Percentiles rank a stretch among this genome's conserved stretches.
Evolutionary conservation across 2,113 vertebrate genomes (phyloP).

Genomic region (Tyrannus savana): DNA sequence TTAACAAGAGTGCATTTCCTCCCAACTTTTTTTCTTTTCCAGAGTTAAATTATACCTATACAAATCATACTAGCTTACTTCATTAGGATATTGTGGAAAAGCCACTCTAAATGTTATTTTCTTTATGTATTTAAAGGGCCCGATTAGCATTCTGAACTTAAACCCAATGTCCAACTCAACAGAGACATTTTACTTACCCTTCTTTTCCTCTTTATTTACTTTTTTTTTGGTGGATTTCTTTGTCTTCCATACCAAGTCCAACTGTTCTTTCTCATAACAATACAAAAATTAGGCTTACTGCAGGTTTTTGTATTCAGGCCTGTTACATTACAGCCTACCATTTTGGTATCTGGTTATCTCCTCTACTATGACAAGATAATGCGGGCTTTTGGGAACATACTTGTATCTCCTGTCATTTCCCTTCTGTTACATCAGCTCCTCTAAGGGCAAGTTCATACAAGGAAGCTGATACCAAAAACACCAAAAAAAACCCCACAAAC

Average conservation of each 20-base stretch:
- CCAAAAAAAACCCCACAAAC: background rate
- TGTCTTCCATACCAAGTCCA: background rate
- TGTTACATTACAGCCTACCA: background rate
- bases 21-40: background rate
- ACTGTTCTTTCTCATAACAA: background rate
- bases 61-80: background rate
- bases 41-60: background rate
- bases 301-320: background rate
- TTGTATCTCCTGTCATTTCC: background rate
- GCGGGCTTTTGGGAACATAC: background rate
- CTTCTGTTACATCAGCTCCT: background rate
- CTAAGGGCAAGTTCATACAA: background rate
- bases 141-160: background rate
- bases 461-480: background rate
- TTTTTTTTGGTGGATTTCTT: background rate
- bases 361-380: background rate
- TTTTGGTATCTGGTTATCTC: constrained; percentile 3
- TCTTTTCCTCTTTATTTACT: background rate
- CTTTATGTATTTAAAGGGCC: background rate
- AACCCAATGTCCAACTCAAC: background rate
- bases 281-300: background rate
- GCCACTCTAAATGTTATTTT: background rate
- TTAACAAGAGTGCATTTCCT: background rate
- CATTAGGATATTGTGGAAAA: background rate
- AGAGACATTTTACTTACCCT: background rate